Evolutionary conservation across 2,888 invertebrate genomes (phyloP).

Genomic region (Tipula unca): DNA sequence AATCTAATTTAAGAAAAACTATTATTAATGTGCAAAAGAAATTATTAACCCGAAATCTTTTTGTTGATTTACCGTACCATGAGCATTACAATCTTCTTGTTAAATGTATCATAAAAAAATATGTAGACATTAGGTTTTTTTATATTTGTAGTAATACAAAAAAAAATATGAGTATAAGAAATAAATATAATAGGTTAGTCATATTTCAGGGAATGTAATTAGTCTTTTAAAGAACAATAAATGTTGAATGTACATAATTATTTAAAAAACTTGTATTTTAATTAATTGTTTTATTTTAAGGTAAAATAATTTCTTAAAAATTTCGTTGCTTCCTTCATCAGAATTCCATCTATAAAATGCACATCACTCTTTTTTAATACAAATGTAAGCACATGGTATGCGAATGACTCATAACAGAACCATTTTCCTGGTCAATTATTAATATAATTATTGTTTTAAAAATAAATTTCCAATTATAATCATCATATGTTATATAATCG

Average conservation of each 20-base stretch:
- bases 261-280: not conserved
- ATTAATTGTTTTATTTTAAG: not conserved
- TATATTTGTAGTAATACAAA: not conserved
- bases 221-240: not conserved
- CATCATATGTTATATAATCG: not conserved
- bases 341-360: not conserved
- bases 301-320: not conserved
- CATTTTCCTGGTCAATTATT: not conserved
- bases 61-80: not conserved
- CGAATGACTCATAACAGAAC: not conserved
- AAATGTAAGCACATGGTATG: not conserved
- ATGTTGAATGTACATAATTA: no score
- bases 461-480: not conserved
- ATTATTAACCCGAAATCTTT: not conserved
- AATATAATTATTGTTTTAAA: not conserved
- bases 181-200: not conserved
- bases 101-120: not conserved
- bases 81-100: not conserved
- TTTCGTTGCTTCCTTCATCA: not conserved
- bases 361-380: not conserved
- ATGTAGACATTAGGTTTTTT: not conserved
- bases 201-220: not conserved
- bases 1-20: not conserved
- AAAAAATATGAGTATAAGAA: not conserved
- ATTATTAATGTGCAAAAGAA: not conserved